Evolutionary conservation across 1,140 invertebrate genomes (phyloP).

Genomic region (Sitodiplosis mosellana): DNA sequence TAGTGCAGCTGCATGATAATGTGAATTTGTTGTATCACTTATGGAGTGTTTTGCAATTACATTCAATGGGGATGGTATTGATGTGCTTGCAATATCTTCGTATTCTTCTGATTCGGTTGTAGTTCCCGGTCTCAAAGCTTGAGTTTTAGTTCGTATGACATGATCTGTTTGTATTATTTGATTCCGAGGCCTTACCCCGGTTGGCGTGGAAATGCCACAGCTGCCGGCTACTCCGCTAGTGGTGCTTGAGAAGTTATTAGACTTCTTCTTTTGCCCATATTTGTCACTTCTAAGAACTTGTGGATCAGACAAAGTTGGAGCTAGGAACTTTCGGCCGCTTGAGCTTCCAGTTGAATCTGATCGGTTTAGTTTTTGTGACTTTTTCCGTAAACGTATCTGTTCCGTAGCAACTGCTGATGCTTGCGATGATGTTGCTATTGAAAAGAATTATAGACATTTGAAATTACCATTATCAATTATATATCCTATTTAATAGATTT

Average conservation of each 20-base stretch:
- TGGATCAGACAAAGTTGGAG: constrained; percentile 73
- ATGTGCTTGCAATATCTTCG: too few species aligned
- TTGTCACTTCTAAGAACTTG: constrained; percentile 51
- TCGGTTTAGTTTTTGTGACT: constrained; percentile 32
- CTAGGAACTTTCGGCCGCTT: constrained; percentile 60
- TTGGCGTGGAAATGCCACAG: constrained; percentile 2
- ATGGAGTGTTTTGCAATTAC: too few species aligned
- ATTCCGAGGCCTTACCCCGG: neutral
- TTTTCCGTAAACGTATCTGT: constrained; percentile 15
- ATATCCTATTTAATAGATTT: neutral
- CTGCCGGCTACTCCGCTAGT: constrained; percentile 1
- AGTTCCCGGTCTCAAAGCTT: too few species aligned
- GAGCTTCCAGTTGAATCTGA: constrained; percentile 65
- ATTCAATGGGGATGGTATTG: too few species aligned
- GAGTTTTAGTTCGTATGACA: too few species aligned
- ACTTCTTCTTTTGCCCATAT: constrained; percentile 16
- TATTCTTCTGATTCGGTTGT: too few species aligned
- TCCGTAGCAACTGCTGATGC: neutral
- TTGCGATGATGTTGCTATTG: neutral
- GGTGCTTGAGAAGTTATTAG: constrained; percentile 15
- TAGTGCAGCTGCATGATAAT: neutral
- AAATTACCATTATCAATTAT: neutral
- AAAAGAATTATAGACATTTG: neutral
- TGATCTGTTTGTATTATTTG: too few species aligned
- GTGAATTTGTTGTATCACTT: too few species aligned